Base-by-base conservation (phyloP, 2,113 vertebrate species). In the Fulmarus glacialis region DNA sequence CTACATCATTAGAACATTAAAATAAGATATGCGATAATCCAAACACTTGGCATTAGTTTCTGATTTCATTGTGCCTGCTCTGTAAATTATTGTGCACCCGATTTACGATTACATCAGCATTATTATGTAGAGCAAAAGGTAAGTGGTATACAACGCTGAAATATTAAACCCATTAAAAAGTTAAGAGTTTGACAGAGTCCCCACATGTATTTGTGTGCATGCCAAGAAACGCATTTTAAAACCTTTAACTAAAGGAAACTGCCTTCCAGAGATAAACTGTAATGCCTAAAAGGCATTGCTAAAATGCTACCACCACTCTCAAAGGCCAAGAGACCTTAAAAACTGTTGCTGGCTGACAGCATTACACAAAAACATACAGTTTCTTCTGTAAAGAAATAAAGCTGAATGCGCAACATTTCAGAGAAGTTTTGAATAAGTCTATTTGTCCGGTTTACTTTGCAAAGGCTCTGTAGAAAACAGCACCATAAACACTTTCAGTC, bases 401-500 rank as follows among this genome's bases (percentile, higher is more conserved):
- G 97, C 97, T 98, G 97, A 98, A 98, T 96, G 95, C 27, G 96
- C 96, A 98, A 97, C 97, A 98, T 97, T 98, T 98, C 97, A 96
- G 96, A 97, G 89, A 94, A 98, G 92, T 97, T 97, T 92, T 98
- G 97, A 98, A 98, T 98, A 98, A 98, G 96, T 97, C 98, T 97
- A 92, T 98, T 98, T 98, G 98, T 98, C 98, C 97, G 38, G 97
- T 97, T 98, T 98, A 97, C 98, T 98, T 98, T 98, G 98, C 98
- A 98, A 98, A 98, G 98, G 88, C 95, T 97, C 95, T n/a, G 89
- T 89, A 97, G 98, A 98, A 99, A 98, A 98, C 97, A 98, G 97
- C 98, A 98, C 97, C 98, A 98, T 98, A 98, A 98, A 98, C 98
- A 98, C 96, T 98, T 98, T 98, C 97, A 97, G 98, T 98, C 97